Evolutionary conservation across 2,888 invertebrate species (phyloP).

Genomic region (Perithous albicinctus): DNA sequence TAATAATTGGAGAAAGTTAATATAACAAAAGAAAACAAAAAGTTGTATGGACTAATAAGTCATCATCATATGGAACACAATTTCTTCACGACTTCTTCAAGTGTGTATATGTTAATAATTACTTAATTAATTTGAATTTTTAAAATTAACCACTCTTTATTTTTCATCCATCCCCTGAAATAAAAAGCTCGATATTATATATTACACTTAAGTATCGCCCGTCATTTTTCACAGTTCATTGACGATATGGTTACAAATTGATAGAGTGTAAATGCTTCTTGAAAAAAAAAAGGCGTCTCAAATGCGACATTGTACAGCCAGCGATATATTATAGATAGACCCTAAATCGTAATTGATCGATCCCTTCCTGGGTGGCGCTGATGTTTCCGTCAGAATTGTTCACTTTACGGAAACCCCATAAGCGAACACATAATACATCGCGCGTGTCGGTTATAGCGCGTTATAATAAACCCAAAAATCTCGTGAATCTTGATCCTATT

Average conservation of each 20-base stretch:
- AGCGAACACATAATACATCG: slow-evolving; percentile 42
- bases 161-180: neutral
- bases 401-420: slow-evolving; percentile 42
- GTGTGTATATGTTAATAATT: no score
- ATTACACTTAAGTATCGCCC: neutral
- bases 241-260: neutral
- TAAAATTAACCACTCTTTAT: neutral
- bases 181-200: no score
- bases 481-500: slow-evolving; percentile 30
- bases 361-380: neutral
- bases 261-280: neutral
- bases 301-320: slow-evolving; percentile 17
- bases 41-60: no score
- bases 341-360: neutral
- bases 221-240: neutral
- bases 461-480: neutral
- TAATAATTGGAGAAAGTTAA: no score
- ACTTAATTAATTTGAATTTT: neutral
- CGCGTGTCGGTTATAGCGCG: slow-evolving; percentile 68
- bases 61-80: no score
- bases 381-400: slow-evolving; percentile 61
- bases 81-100: no score
- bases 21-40: no score
- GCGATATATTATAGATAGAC: neutral
- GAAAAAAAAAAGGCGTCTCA: slow-evolving; percentile 43